These are phyloP conservation scores for Drosophila falleni DNA, from an alignment of 2,888 invertebrate species.

Conservation along the genomic window DNA sequence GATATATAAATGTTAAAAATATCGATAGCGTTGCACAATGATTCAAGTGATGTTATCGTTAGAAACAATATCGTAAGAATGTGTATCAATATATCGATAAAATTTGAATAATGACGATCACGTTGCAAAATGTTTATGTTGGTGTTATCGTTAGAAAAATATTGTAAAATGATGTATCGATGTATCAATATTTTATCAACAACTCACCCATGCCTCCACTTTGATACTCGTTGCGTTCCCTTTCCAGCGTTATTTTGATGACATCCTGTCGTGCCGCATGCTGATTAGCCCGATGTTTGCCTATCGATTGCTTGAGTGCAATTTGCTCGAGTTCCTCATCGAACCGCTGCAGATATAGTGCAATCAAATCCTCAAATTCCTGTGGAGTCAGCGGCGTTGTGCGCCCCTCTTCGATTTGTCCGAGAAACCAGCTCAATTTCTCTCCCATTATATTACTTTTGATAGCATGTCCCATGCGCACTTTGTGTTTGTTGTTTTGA, in stretches of 20 bases:
- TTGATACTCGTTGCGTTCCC: slow-evolving; percentile 91
- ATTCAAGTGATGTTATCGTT: too few relatives aligned
- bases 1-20: too few relatives aligned
- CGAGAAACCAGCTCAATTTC: slow-evolving; percentile 92
- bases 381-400: slow-evolving; percentile 87
- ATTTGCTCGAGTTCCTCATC: slow-evolving; percentile 93
- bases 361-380: slow-evolving; percentile 87
- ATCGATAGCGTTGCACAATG: too few relatives aligned
- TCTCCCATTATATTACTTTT: slow-evolving; percentile 91
- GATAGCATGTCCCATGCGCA: slow-evolving; percentile 87
- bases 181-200: not conserved
- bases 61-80: too few relatives aligned
- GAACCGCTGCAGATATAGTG: slow-evolving; percentile 88
- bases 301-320: slow-evolving; percentile 91
- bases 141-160: too few relatives aligned
- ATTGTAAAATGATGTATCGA: too few relatives aligned
- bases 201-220: slow-evolving; percentile 90
- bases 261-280: slow-evolving; percentile 93
- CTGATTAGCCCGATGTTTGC: slow-evolving; percentile 89
- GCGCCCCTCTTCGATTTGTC: slow-evolving; percentile 87
- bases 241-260: slow-evolving; percentile 91
- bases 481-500: slow-evolving; percentile 84
- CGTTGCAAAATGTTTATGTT: too few relatives aligned
- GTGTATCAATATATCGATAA: too few relatives aligned
- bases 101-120: too few relatives aligned